Percentiles rank a stretch among this genome's conserved stretches.
phyloP scores from a whole-genome alignment of 2,113 vertebrate genomes.

The Trichomycterus rosablanca region DNA sequence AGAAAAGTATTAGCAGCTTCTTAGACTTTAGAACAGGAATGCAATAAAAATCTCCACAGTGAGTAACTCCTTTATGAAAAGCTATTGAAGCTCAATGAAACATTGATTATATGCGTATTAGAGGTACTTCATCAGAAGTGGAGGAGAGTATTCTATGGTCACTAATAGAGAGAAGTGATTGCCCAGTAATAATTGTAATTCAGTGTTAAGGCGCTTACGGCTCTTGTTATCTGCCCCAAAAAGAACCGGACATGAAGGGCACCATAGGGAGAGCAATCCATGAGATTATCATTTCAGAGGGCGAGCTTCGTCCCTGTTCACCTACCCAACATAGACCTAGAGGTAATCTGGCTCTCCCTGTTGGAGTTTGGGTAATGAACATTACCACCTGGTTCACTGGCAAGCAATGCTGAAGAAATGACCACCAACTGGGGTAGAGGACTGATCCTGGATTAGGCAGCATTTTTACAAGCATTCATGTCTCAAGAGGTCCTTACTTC shows the following conservation, averaged over 20 bases:
- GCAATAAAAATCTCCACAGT: conserved; percentile 39
- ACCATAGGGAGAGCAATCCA: conserved; percentile 58
- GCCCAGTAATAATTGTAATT: conserved; percentile 62
- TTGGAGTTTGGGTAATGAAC: conserved; percentile 65
- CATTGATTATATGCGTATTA: conserved; percentile 57
- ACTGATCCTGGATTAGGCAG: conserved; percentile 46
- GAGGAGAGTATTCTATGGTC: conserved; percentile 35
- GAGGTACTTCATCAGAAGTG: conserved; percentile 53
- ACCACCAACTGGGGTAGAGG: conserved; percentile 30
- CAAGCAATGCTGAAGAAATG: conserved; percentile 50
- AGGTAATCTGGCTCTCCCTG: conserved; percentile 53
- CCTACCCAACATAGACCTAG: conserved; percentile 62
- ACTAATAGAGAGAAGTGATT: conserved; percentile 39
- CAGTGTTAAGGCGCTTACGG: conserved; percentile 64
- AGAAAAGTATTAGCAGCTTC: conserved; percentile 35
- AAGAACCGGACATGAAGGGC: conserved; percentile 56
- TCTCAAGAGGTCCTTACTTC: conserved; percentile 40
- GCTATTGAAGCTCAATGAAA: conserved; percentile 51
- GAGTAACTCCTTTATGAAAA: conserved; percentile 53
- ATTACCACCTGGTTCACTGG: conserved; percentile 66
- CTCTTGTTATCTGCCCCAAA: conserved; percentile 48
- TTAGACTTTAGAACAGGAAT: conserved; percentile 39
- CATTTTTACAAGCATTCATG: conserved; percentile 54
- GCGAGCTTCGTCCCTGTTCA: conserved; percentile 29
- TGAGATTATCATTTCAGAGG: conserved; percentile 63